Percentiles rank a stretch among this genome's conserved stretches.
phyloP scores from a whole-genome alignment of 2,797 vertebrate species.

The Peromyscus melanophrys region DNA sequence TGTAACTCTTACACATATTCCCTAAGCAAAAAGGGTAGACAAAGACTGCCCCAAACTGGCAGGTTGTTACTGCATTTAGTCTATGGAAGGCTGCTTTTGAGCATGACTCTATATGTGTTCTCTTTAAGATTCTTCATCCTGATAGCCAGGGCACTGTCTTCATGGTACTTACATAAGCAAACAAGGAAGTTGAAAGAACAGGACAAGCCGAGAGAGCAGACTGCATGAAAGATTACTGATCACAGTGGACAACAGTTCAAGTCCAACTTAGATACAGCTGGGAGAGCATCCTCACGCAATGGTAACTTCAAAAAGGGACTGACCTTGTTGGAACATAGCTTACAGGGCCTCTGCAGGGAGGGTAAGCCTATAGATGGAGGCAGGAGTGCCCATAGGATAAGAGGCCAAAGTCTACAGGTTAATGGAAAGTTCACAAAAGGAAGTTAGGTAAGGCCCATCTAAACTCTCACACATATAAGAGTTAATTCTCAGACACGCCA shows the following conservation, averaged over 20 bases:
- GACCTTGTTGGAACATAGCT: neutral
- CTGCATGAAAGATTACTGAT: neutral
- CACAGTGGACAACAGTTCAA: neutral
- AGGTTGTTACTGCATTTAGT: neutral
- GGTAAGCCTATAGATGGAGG: no score
- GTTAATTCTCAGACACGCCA: no score
- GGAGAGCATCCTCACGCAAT: neutral
- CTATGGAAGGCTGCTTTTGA: neutral
- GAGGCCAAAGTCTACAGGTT: neutral
- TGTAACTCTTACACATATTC: no score
- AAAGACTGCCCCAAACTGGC: neutral
- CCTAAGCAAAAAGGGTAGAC: neutral
- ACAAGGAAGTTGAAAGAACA: neutral
- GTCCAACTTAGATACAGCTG: neutral
- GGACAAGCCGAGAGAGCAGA: neutral
- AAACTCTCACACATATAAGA: neutral
- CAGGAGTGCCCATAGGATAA: neutral
- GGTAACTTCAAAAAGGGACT: neutral
- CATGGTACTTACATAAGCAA: neutral
- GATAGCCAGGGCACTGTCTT: neutral
- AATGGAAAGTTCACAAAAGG: neutral
- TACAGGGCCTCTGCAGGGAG: neutral
- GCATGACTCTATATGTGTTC: neutral
- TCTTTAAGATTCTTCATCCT: neutral
- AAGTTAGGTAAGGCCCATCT: neutral